A percentile compares a stretch with the other conserved stretches of the same genome.
Evolutionary conservation across 2,888 invertebrate genomes (phyloP).

Genomic region (Cyrtodaria siliqua): DNA sequence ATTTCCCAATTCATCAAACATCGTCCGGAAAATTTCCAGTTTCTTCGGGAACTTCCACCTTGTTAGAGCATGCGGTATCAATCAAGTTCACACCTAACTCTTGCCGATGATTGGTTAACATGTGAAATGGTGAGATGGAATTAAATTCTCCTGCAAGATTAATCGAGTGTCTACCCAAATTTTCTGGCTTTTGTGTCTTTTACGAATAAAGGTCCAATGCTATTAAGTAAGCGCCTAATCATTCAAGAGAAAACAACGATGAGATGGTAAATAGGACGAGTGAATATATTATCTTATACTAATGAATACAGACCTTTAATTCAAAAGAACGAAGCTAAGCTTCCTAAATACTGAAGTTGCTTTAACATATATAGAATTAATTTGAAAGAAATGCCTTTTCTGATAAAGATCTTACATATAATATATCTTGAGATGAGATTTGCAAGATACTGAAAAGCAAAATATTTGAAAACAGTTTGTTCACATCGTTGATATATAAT

Average conservation of each 20-base stretch:
- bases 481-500: no score
- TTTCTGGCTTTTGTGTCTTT: conserved; percentile 41
- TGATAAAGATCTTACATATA: no score
- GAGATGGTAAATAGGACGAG: neutral
- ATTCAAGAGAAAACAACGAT: conserved; percentile 15
- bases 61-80: conserved; percentile 14
- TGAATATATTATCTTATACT: no score
- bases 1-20: neutral
- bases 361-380: no score
- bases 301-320: no score
- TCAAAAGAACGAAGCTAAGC: no score
- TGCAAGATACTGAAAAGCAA: no score
- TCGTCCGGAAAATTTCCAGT: neutral
- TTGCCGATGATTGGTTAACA: conserved; percentile 12
- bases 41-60: conserved; percentile 15
- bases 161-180: conserved; percentile 56
- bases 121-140: conserved; percentile 41
- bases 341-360: no score
- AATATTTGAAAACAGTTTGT: no score
- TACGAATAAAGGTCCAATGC: conserved; percentile 36
- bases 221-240: conserved; percentile 40
- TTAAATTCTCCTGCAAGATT: conserved; percentile 59
- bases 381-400: no score
- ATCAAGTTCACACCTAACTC: conserved; percentile 19
- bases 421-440: no score